Evolutionary conservation across 2,888 invertebrate species (phyloP), one percentile per base, ranked within the genome.

Genomic region (Agriopis aurantiaria): DNA sequence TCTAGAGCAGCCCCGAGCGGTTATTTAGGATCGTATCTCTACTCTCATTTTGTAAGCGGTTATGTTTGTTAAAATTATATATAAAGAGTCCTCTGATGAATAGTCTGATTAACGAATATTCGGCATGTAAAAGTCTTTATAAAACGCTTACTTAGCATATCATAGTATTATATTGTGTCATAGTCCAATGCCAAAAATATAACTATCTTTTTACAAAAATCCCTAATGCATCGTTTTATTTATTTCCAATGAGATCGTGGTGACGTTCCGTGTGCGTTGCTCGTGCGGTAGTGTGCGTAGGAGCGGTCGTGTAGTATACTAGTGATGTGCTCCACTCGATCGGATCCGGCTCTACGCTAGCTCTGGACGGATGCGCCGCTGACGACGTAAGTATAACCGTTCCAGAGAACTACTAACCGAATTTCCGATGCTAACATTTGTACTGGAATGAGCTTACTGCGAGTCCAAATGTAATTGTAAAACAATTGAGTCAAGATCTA

Each of bases 81-180:
- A 92, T 92, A 88, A 92, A 92, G 91, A 93, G 93, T 93, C 93
- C 93, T 93, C 92, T 93, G 89, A 93, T 89, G 92, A 93, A 94
- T 93, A 93, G 93, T 93, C 93, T 94, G 94, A 94, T 92, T 93
- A 93, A 91, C 91, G 87, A 93, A 92, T 93, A 93, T 93, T 93
- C 92, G 93, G 93, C 93, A 93, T 93, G 93, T 93, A 92, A 93
- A 93, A 93, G 93, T 94, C 93, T 94, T 93, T 93, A 93, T 93
- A 93, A 94, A 94, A 93, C 94, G 94, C 94, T 94, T 94, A 94
- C 92, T 93, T 94, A 94, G 94, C 94, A 94, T 94, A 94, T 94
- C 94, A 94, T 94, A 93, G 94, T 94, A 94, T 94, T 93, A 93
- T 94, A 94, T 94, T 93, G 94, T 93, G 94, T 94, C 94, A 94